A percentile compares a stretch with the other conserved stretches of the same genome.
Evolutionary conservation across 92 coral and sea anemone genomes (phyloP).

Genomic region (Zoanthus gigantus): DNA sequence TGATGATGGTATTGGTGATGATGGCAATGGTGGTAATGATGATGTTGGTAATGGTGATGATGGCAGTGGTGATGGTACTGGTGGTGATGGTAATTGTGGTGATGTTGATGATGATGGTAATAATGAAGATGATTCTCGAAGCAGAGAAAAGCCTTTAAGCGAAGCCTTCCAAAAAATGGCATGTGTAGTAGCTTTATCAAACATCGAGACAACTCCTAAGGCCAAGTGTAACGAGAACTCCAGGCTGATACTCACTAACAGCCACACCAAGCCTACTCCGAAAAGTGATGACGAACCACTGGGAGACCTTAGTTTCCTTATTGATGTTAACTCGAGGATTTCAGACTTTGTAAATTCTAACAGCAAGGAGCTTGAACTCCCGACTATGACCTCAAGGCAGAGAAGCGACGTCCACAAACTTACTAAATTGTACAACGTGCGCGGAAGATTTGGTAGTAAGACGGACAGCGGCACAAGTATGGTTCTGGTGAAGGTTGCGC

Average conservation of each 20-base stretch:
- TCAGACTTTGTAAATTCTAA: slow-evolving; percentile 74
- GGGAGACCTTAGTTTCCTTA: slow-evolving; percentile 84
- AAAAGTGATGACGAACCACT: slow-evolving; percentile 65
- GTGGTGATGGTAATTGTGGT: neutral
- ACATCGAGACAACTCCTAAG: slow-evolving; percentile 7
- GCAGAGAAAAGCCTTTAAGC: neutral
- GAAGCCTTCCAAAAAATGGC: slow-evolving; percentile 1
- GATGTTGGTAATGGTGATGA: too few species aligned
- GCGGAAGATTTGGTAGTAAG: slow-evolving; percentile 83
- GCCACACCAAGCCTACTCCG: neutral
- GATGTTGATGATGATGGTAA: slow-evolving; percentile 3
- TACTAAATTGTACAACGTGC: slow-evolving; percentile 81
- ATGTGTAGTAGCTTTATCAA: neutral
- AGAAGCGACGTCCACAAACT: slow-evolving; percentile 88
- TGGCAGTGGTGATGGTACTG: neutral
- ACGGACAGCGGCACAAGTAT: slow-evolving; percentile 79
- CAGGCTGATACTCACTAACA: neutral
- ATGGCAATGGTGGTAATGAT: too few species aligned
- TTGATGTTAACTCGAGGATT: slow-evolving; percentile 84
- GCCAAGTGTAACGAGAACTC: neutral
- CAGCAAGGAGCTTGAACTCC: slow-evolving; percentile 75
- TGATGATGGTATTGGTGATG: too few species aligned
- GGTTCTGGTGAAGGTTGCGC: slow-evolving; percentile 74
- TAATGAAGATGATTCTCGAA: neutral
- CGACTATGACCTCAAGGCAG: slow-evolving; percentile 84